Conservation (phyloP, 1,140 invertebrate genomes). For the Riptortus pedestris region DNA sequence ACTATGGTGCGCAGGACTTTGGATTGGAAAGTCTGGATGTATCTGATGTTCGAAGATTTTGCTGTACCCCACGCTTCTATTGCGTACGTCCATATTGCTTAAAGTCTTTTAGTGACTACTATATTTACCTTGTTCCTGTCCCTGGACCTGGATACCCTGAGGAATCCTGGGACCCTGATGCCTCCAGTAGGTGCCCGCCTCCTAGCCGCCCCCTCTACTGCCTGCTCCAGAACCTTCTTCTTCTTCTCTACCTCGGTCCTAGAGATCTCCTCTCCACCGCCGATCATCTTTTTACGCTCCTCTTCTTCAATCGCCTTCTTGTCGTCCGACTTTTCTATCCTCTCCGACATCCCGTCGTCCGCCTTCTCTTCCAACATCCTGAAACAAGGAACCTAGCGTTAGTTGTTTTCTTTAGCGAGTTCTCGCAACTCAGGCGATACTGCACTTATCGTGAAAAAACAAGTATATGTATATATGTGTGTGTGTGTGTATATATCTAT, state of each 20-base stretch:
- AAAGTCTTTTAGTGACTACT: too few relatives aligned
- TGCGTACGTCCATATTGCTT: too few relatives aligned
- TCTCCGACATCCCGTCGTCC: background rate
- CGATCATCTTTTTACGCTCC: constrained; percentile 3
- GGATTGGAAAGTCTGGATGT: too few relatives aligned
- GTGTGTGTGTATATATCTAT: too few relatives aligned
- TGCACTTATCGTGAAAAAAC: too few relatives aligned
- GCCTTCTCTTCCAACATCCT: background rate
- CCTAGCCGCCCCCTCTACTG: constrained; percentile 1
- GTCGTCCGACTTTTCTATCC: constrained; percentile 1
- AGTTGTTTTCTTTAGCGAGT: too few relatives aligned
- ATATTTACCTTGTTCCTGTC: constrained; percentile 54
- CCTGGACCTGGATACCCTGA: constrained; percentile 41
- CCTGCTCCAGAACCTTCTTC: constrained; percentile 7
- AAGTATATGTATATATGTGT: too few relatives aligned
- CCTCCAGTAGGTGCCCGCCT: constrained; percentile 5
- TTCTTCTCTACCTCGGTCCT: constrained; percentile 13
- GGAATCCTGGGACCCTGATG: constrained; percentile 10
- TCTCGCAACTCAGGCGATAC: too few relatives aligned
- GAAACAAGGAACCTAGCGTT: background rate
- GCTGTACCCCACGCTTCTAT: too few relatives aligned
- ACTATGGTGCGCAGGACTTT: too few relatives aligned
- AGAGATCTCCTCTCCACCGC: background rate
- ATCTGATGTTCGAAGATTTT: too few relatives aligned
- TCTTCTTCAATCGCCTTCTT: constrained; percentile 8